These are phyloP conservation scores for Tarsius wallacei DNA, from an alignment of 2,797 vertebrate genomes.

Conservation along the genomic window DNA sequence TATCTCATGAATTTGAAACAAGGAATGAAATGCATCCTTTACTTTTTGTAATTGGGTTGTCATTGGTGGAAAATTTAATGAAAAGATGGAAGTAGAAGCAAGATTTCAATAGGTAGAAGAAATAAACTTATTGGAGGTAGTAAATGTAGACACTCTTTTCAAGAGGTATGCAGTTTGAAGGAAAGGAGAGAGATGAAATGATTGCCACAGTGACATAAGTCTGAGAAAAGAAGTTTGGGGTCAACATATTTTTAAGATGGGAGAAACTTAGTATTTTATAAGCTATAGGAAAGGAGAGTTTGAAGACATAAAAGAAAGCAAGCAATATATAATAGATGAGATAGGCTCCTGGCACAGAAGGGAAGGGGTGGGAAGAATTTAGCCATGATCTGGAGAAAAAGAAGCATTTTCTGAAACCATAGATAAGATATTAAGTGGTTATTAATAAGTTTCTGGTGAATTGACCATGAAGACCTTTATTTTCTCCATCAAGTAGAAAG, in stretches of 20 bases:
- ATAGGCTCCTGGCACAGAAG: background rate
- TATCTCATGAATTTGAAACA: constrained; percentile 59
- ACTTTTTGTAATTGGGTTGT: constrained; percentile 7
- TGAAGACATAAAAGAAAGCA: background rate
- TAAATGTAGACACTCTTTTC: background rate
- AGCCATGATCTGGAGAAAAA: background rate
- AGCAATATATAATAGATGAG: background rate
- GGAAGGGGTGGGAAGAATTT: background rate
- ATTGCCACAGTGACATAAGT: background rate
- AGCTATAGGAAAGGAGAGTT: background rate
- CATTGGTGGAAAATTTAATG: background rate
- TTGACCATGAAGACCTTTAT: background rate
- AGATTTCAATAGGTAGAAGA: background rate
- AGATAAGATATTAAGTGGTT: background rate
- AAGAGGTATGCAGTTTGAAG: background rate
- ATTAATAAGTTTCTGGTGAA: background rate
- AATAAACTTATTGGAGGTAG: background rate
- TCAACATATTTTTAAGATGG: background rate
- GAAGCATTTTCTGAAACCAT: background rate
- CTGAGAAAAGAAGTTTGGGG: background rate
- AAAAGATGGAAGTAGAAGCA: background rate
- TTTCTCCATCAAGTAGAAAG: background rate
- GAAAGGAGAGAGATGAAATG: background rate
- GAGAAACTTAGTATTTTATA: background rate
- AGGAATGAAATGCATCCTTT: constrained; percentile 21